These are phyloP conservation scores for Ceyx melanurus DNA, from an alignment of 2,113 vertebrate genomes.

Conservation along the genomic window DNA sequence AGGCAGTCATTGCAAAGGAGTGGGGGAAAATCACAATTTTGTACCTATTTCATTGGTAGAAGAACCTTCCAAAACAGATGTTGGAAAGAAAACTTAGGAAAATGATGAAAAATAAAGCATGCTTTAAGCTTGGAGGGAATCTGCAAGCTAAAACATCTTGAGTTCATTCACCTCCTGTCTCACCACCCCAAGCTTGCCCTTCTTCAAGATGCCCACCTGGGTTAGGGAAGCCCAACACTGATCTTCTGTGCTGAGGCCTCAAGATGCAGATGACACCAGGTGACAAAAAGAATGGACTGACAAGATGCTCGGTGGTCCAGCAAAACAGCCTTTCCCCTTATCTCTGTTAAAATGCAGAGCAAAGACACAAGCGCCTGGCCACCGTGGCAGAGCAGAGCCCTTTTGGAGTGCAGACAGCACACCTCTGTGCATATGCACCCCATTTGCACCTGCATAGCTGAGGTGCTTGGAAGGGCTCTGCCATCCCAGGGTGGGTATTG, in stretches of 20 bases:
- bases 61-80: background rate
- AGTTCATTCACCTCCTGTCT: background rate
- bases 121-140: background rate
- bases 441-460: background rate
- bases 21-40: background rate
- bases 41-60: background rate
- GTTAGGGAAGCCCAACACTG: background rate
- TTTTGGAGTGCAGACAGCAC: background rate
- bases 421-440: accelerated
- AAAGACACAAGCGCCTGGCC: accelerated
- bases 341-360: background rate
- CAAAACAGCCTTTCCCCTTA: background rate
- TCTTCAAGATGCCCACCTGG: background rate
- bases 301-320: background rate
- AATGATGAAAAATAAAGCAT: background rate
- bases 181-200: background rate
- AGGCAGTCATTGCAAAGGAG: background rate
- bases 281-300: background rate
- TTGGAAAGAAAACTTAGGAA: background rate
- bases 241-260: background rate
- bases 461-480: background rate
- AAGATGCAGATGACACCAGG: background rate
- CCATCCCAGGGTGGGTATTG: background rate
- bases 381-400: background rate
- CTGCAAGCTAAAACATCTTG: background rate